Evolutionary conservation across 1,140 invertebrate genomes (phyloP).

Genomic region (Neodiprion fabricii): DNA sequence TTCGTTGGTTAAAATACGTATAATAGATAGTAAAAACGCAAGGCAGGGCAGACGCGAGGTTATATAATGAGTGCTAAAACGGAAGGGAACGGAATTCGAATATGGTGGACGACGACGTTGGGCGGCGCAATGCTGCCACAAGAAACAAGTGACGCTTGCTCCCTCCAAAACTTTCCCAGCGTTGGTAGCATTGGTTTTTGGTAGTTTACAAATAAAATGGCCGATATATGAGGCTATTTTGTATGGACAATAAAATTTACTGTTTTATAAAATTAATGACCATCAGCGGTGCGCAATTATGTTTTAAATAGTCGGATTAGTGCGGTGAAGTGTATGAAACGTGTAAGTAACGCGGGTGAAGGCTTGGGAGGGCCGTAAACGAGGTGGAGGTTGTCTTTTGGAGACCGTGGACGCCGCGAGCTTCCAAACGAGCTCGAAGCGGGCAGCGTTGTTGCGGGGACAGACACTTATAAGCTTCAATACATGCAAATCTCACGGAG

Average conservation of each 20-base stretch:
- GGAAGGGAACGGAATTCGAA: constrained; percentile 32
- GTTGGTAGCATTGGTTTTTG: constrained; percentile 59
- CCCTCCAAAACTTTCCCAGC: constrained; percentile 53
- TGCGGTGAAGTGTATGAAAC: constrained; percentile 28
- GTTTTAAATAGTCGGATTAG: constrained; percentile 28
- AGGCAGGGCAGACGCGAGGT: neutral
- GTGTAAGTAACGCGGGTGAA: constrained; percentile 33
- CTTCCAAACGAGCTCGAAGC: constrained; percentile 26
- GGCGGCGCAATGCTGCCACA: constrained; percentile 44
- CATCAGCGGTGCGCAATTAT: constrained; percentile 40
- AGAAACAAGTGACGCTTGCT: constrained; percentile 31
- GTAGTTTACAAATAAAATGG: constrained; percentile 64
- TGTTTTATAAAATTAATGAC: constrained; percentile 54
- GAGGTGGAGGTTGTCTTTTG: constrained; percentile 48
- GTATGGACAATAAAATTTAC: constrained; percentile 58
- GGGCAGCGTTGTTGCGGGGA: constrained; percentile 11
- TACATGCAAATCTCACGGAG: constrained; percentile 13
- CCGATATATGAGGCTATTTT: constrained; percentile 60
- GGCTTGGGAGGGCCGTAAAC: constrained; percentile 40
- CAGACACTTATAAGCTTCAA: constrained; percentile 6
- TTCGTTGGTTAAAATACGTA: too few species aligned
- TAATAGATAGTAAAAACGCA: too few species aligned
- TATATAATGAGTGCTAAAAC: constrained; percentile 8
- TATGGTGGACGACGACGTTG: constrained; percentile 39
- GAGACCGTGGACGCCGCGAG: constrained; percentile 50